Evolutionary conservation across 2,113 vertebrate genomes (phyloP).

Genomic region (Lota lota): DNA sequence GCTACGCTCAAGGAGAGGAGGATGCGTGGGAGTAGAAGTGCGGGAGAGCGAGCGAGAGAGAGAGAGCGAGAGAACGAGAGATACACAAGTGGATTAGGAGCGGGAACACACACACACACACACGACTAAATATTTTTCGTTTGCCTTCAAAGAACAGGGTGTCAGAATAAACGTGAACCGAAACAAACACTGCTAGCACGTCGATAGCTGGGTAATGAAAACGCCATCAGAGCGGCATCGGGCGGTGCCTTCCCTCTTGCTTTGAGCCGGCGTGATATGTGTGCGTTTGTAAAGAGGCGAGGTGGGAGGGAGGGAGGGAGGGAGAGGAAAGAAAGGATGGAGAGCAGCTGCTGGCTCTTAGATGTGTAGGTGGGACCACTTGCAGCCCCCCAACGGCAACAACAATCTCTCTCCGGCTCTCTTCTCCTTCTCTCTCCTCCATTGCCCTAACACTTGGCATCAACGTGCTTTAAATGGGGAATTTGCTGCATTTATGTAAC

Average conservation of each 20-base stretch:
- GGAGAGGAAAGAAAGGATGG: slow-evolving; percentile 26
- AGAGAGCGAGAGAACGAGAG: slow-evolving; percentile 1
- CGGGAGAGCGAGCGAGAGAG: not conserved
- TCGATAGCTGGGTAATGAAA: no score
- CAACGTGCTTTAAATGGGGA: no score
- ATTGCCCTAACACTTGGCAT: no score
- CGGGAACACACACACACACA: slow-evolving; percentile 36
- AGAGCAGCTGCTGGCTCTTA: slow-evolving; percentile 50
- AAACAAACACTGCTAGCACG: no score
- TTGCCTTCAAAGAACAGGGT: no score
- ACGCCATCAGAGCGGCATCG: no score
- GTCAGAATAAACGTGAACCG: no score
- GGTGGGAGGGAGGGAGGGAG: not conserved
- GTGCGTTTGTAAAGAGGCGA: not conserved
- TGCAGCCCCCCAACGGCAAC: slow-evolving; percentile 40
- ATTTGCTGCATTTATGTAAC: no score
- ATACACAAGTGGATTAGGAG: slow-evolving; percentile 58
- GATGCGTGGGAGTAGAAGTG: slow-evolving; percentile 63
- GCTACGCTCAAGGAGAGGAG: slow-evolving; percentile 66
- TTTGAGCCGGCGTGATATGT: not conserved
- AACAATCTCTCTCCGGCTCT: not conserved
- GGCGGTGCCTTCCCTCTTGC: no score
- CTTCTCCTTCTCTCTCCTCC: not conserved
- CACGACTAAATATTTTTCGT: no score
- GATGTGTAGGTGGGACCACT: slow-evolving; percentile 69